phyloP scores from a whole-genome alignment of 2,113 vertebrate species.

The Caranx ignobilis region DNA sequence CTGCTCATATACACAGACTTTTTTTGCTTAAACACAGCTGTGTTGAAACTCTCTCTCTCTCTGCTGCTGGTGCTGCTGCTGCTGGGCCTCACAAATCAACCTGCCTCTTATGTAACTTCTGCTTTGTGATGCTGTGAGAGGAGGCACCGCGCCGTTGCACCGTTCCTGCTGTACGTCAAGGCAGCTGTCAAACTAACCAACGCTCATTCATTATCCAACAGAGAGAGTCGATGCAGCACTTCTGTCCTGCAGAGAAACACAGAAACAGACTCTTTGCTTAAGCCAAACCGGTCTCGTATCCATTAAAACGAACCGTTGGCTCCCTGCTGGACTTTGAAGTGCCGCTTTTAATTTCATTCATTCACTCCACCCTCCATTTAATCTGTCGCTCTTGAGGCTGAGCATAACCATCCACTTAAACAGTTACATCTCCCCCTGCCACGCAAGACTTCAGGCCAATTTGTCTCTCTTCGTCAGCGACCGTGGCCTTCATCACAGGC shows the following conservation, averaged over 20 bases:
- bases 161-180: slow-evolving; percentile 8
- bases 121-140: slow-evolving; percentile 7
- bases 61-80: not conserved
- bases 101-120: slow-evolving; percentile 43
- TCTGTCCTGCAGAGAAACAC: not conserved
- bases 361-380: slow-evolving; percentile 38
- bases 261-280: slow-evolving; percentile 18
- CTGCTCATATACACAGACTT: slow-evolving; percentile 47
- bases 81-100: slow-evolving; percentile 34
- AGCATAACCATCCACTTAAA: slow-evolving; percentile 40
- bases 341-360: slow-evolving; percentile 45
- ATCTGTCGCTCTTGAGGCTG: slow-evolving; percentile 31
- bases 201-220: not conserved
- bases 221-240: not conserved
- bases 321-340: slow-evolving; percentile 34
- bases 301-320: slow-evolving; percentile 16
- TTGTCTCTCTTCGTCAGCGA: slow-evolving; percentile 38
- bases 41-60: slow-evolving; percentile 19
- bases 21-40: slow-evolving; percentile 66
- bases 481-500: slow-evolving; percentile 38
- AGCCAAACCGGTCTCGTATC: not conserved
- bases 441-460: slow-evolving; percentile 39
- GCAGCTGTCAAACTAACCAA: slow-evolving; percentile 13
- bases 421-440: slow-evolving; percentile 3
- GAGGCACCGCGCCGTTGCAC: not conserved